Conservation (phyloP, 2,888 invertebrate species). For the Antheraea assamensis region DNA sequence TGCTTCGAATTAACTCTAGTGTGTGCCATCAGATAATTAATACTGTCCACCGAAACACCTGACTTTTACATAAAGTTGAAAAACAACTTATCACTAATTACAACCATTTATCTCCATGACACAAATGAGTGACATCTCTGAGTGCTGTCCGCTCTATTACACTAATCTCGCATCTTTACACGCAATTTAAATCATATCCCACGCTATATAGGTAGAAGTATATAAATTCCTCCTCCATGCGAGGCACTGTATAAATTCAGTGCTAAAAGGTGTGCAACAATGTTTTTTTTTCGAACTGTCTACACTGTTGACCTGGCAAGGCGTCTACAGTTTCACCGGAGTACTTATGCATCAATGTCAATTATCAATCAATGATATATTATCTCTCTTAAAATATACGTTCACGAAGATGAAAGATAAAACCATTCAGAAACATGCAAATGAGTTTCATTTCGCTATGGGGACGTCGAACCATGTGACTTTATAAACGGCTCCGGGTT, state of each 20-base stretch:
- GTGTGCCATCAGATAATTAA: no score
- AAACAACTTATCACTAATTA: no score
- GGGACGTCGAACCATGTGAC: constrained; percentile 59
- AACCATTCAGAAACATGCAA: constrained; percentile 60
- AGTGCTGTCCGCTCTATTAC: no score
- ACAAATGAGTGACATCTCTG: background rate
- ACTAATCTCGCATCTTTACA: background rate
- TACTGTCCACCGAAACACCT: no score
- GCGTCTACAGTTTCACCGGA: no score
- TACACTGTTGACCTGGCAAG: no score
- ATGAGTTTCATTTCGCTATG: constrained; percentile 56
- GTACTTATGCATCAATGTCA: background rate
- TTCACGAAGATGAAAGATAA: constrained; percentile 52
- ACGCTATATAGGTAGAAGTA: background rate
- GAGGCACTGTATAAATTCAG: background rate
- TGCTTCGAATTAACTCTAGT: background rate
- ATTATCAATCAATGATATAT: no score
- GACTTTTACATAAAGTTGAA: no score
- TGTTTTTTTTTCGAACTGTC: no score
- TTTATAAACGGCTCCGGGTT: constrained; percentile 33
- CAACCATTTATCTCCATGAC: no score
- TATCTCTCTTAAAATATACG: constrained; percentile 18
- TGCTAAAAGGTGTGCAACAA: background rate
- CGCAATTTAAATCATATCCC: background rate
- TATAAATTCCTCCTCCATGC: background rate